Conservation (phyloP, 1,140 invertebrate genomes). For the Asbolus verrucosus region DNA sequence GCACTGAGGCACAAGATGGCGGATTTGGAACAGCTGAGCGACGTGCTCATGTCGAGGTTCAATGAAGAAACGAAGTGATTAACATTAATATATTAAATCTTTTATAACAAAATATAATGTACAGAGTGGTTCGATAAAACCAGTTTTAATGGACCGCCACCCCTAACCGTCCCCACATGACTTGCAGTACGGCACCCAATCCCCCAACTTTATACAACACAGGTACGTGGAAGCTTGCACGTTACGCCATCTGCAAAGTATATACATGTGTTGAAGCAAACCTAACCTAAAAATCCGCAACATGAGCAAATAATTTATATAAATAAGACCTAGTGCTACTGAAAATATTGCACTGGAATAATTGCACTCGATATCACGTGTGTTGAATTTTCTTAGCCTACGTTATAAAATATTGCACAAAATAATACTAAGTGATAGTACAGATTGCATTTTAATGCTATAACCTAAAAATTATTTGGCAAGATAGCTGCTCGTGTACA, state of each 20-base stretch:
- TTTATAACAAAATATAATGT: conserved; percentile 41
- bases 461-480: conserved; percentile 39
- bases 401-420: conserved; percentile 23
- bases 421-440: background rate
- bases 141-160: conserved; percentile 3
- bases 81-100: conserved; percentile 24
- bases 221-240: conserved; percentile 50
- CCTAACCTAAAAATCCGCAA: too few relatives aligned
- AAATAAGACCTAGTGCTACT: conserved; percentile 1
- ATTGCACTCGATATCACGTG: conserved; percentile 14
- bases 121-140: conserved; percentile 8
- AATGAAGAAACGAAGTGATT: conserved; percentile 8
- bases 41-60: background rate
- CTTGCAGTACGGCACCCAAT: conserved; percentile 25
- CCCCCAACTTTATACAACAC: conserved; percentile 41
- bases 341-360: conserved; percentile 27
- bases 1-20: background rate
- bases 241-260: conserved; percentile 40
- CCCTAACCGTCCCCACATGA: conserved; percentile 1
- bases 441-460: conserved; percentile 10
- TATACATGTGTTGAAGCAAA: conserved; percentile 5
- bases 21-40: background rate
- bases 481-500: conserved; percentile 4
- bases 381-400: conserved; percentile 8
- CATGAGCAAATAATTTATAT: conserved; percentile 24